These are phyloP conservation scores for Aporophyla nigra DNA, from an alignment of 2,888 invertebrate genomes.

Conservation along the genomic window DNA sequence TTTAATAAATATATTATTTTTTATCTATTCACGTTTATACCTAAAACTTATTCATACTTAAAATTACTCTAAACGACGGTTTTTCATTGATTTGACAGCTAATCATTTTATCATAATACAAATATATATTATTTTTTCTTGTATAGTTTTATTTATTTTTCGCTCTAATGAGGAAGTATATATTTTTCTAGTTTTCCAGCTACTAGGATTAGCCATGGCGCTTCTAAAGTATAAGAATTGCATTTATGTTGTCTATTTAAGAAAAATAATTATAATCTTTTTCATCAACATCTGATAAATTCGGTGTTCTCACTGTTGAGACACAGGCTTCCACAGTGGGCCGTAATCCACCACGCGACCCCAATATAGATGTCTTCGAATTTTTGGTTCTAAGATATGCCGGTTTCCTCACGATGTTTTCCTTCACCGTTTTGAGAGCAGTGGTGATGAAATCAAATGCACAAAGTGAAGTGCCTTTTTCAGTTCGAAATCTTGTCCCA, in stretches of 20 bases:
- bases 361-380: too few relatives aligned
- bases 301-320: too few relatives aligned
- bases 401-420: too few relatives aligned
- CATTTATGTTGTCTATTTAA: not conserved
- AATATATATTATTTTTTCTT: conserved; percentile 67
- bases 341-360: too few relatives aligned
- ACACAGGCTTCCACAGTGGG: too few relatives aligned
- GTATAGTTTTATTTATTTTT: conserved; percentile 34
- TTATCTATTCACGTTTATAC: conserved; percentile 37
- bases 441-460: too few relatives aligned
- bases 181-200: not conserved
- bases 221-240: conserved; percentile 7
- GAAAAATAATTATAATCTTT: not conserved
- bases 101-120: conserved; percentile 56
- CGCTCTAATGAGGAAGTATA: conserved; percentile 25
- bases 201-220: conserved; percentile 6
- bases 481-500: not conserved
- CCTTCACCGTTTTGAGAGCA: too few relatives aligned
- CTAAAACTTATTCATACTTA: conserved; percentile 59
- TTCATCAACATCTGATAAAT: too few relatives aligned
- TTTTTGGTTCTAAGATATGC: too few relatives aligned
- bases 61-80: conserved; percentile 59
- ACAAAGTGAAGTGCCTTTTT: too few relatives aligned
- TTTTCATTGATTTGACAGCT: conserved; percentile 65
- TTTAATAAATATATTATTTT: conserved; percentile 58